Evolutionary conservation across 2,888 invertebrate genomes (phyloP).

Genomic region (Morinoia aosen): DNA sequence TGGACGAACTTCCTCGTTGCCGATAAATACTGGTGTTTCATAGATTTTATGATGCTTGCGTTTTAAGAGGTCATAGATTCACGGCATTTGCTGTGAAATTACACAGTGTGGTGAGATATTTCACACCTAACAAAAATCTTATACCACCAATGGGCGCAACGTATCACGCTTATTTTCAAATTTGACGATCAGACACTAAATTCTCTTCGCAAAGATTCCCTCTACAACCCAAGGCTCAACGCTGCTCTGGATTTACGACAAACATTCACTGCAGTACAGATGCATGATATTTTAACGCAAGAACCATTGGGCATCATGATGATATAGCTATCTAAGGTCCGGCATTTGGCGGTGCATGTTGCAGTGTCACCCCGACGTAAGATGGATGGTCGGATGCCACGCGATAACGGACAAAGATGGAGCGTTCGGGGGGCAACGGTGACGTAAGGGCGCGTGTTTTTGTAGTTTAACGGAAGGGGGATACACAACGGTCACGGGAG

Average conservation of each 20-base stretch:
- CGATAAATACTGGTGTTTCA: not conserved
- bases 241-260: not conserved
- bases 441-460: slow-evolving; percentile 30
- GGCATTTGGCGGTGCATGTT: not conserved
- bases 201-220: not conserved
- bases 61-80: not conserved
- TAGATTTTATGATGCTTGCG: not conserved
- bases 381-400: slow-evolving; percentile 42
- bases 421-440: not conserved
- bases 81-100: not conserved
- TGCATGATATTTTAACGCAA: not conserved
- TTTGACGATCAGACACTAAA: not conserved
- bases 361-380: slow-evolving; percentile 12
- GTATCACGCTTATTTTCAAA: not conserved
- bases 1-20: too few relatives aligned
- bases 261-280: not conserved
- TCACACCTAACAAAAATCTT: too few relatives aligned
- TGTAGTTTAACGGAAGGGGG: slow-evolving; percentile 33
- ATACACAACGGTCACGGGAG: not conserved
- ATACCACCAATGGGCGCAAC: not conserved
- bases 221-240: not conserved
- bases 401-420: slow-evolving; percentile 52
- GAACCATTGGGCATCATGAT: not conserved
- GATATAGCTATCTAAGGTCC: not conserved
- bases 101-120: not conserved